Base-by-base conservation (phyloP, 2,888 invertebrate species). In the Hymenopus coronatus region DNA sequence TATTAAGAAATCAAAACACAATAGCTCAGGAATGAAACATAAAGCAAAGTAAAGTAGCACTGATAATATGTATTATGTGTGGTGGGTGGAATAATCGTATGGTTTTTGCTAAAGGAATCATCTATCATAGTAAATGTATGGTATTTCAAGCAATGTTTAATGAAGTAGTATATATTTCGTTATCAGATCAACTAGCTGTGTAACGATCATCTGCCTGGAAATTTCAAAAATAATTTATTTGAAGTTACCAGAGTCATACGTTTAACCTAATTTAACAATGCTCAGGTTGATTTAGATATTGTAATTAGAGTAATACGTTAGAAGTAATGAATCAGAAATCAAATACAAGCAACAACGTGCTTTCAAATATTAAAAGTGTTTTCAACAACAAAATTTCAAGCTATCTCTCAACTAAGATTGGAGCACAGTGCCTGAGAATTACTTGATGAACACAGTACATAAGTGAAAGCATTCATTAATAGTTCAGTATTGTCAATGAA, bases 31-130 rank as follows among this genome's bases (percentile, higher is more conserved):
- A 15, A 70, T 70, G 54, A 70, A 40, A 40, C 40, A 40, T 2
- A 40, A 40, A 70, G 20, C 25, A 70, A 4, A 70, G 20, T 70
- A 8, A 70, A 70, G 3, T 70, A 15, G 54, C 25, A 70, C 54
- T 70, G 54, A 70, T 70, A 70, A 25, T 70, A 70, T 70, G 54
- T 70, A 70, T 70, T 70, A 70, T 20, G 54, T 70, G 6, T 20
- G 54, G 20, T 70, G 54, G 54, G 86, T 46, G 9, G 86, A 81
- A 81, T 81, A 25, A 30, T 86, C 15, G 20, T 86, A 25, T 86
- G 81, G 81, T 81, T 86, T n/a, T 86, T 86, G 86, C 81, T 81
- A 86, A 30, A n/a, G 86, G 81, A 30, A 70, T 86, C 28, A 54
- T 85, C 70, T 28, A 86, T 28, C 25, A 28, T 70, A 25, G 27